Percentiles rank a stretch among this genome's conserved stretches.
phyloP scores from a whole-genome alignment of 2,888 invertebrate genomes.

The Drosophila anomelani region DNA sequence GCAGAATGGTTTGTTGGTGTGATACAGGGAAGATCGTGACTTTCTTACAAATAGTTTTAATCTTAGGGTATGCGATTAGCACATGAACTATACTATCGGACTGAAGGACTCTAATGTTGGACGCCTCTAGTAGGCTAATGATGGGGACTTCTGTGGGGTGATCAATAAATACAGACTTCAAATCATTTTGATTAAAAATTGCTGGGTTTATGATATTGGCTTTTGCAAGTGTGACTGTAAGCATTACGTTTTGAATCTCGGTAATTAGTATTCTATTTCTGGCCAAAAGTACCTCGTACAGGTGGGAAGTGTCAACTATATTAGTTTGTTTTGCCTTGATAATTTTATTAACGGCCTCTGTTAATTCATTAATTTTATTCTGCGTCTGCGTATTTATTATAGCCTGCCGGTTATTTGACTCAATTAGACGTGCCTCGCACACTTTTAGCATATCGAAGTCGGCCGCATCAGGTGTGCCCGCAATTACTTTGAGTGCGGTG shows the following conservation, averaged over 20 bases:
- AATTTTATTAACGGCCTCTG: background rate
- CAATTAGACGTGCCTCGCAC: background rate
- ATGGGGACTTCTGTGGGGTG: no score
- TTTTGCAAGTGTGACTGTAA: no score
- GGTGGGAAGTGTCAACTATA: no score
- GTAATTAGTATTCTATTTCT: no score
- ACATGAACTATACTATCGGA: background rate
- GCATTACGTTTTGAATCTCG: no score
- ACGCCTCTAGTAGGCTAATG: no score
- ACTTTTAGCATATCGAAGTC: background rate
- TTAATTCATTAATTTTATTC: background rate
- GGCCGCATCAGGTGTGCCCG: background rate
- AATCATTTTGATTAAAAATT: no score
- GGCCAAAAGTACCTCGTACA: no score
- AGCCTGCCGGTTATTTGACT: background rate
- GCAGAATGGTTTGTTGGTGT: no score
- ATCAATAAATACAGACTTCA: background rate
- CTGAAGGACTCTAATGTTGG: background rate
- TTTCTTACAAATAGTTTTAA: background rate
- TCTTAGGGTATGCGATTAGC: background rate
- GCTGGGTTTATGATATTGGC: no score
- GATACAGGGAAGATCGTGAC: background rate
- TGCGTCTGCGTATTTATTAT: background rate
- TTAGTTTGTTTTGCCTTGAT: background rate
- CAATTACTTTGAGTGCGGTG: background rate